Evolutionary conservation across 2,113 vertebrate genomes (phyloP).

Genomic region (Peucedramus taeniatus): DNA sequence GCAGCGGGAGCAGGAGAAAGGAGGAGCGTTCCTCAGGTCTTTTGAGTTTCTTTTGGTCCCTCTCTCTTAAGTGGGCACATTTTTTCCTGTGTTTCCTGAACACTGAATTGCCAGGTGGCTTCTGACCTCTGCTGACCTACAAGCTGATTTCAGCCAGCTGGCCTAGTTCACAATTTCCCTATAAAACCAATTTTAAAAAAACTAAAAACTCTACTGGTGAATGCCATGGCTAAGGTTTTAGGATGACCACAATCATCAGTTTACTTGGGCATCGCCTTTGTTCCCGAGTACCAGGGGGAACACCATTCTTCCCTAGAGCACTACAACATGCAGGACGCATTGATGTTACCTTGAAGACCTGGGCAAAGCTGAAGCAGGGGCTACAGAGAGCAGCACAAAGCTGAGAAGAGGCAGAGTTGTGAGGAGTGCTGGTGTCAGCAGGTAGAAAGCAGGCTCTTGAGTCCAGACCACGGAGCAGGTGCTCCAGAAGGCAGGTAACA

Average conservation of each 20-base stretch:
- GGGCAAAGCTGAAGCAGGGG: background rate
- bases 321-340: background rate
- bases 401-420: background rate
- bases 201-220: background rate
- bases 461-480: slow-evolving; percentile 48
- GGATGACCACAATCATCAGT: background rate
- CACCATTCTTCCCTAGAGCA: background rate
- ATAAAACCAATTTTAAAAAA: background rate
- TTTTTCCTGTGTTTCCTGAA: background rate
- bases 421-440: background rate
- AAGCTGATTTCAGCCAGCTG: background rate
- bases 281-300: background rate
- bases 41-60: background rate
- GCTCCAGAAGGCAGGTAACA: slow-evolving; percentile 64
- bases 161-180: background rate
- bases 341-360: background rate
- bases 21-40: background rate
- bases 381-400: background rate
- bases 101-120: background rate
- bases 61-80: background rate
- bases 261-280: background rate
- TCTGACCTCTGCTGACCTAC: background rate
- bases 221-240: background rate
- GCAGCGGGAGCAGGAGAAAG: background rate
- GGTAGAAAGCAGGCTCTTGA: background rate